phyloP scores from a whole-genome alignment of 2,113 vertebrate species.

The Leuciscus idus region DNA sequence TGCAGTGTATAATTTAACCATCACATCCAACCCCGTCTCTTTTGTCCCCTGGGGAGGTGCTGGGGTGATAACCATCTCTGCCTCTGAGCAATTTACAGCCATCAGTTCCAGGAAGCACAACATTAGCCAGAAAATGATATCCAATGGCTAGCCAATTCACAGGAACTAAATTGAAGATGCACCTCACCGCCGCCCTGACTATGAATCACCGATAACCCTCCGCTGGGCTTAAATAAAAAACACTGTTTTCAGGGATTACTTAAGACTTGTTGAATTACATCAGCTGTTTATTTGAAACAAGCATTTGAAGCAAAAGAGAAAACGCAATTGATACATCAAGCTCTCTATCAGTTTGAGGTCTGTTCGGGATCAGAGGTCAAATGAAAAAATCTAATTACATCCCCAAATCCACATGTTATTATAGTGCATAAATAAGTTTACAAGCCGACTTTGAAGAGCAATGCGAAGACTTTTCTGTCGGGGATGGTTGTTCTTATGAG shows the following conservation, averaged over 20 bases:
- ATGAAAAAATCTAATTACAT: slow-evolving; percentile 50
- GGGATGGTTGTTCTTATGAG: slow-evolving; percentile 37
- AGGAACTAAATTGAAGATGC: slow-evolving; percentile 54
- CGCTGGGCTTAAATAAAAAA: slow-evolving; percentile 22
- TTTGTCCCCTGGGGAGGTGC: slow-evolving; percentile 35
- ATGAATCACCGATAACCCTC: slow-evolving; percentile 28
- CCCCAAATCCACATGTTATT: slow-evolving; percentile 37
- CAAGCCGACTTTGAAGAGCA: slow-evolving; percentile 30
- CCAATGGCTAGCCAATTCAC: slow-evolving; percentile 57
- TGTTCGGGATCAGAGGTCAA: slow-evolving; percentile 56
- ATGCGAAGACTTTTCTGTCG: slow-evolving; percentile 28
- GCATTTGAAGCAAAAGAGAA: not conserved
- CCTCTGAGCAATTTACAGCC: slow-evolving; percentile 58
- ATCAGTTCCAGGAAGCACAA: slow-evolving; percentile 58
- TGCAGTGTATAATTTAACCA: slow-evolving; percentile 27
- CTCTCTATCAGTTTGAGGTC: not conserved
- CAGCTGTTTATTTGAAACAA: slow-evolving; percentile 38
- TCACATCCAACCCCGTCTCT: not conserved
- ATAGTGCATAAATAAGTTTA: slow-evolving; percentile 36
- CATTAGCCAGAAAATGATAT: slow-evolving; percentile 58
- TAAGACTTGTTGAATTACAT: slow-evolving; percentile 26
- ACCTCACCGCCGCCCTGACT: slow-evolving; percentile 16
- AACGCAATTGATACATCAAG: not conserved
- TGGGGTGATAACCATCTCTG: slow-evolving; percentile 44
- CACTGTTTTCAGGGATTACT: not conserved